Base-by-base conservation (phyloP, 2,888 invertebrate genomes). In the Axea sp. region DNA sequence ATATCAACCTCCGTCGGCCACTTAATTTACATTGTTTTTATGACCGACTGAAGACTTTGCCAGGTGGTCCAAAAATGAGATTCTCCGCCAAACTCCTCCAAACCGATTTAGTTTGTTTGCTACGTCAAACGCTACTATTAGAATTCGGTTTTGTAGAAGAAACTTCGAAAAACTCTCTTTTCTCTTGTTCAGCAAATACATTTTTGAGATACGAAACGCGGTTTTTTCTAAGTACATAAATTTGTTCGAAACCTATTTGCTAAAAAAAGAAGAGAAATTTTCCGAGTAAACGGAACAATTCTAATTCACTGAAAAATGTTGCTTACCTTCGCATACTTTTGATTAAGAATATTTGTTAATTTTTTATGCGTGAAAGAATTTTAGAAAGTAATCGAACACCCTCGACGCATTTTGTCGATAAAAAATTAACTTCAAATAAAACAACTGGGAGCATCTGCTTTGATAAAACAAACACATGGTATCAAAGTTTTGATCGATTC, bases 21-120 rank as follows among this genome's bases (percentile, higher is more conserved):
- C 47, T 57, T 67, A 47, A 67, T 67, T 67, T 49, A 47, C 59
- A 68, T 68, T 59, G 59, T 59, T 59, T 68, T 68, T 68, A 68
- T 68, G 68, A 68, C 67, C 17, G 39, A 19, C 2, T 30, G 31
- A 26, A 22, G 19, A 7, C 39, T 31, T n/a, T 17, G 57, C 68
- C 67, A 67, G 67, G 41, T 67, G 67, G 57, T 57, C 47, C 39
- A 5, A 4, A 7, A 57, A 49, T 47, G 15, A 49, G 39, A n/a
- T n/a, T n/a, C 51, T 55, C 55, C 55, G 45, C 37, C 43, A 37
- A 37, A 47, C 60, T 60, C 35, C 47, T 47, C 39, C 15, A 22
- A 37, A 60, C 45, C 47, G 26, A 60, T 45, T 35, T 41, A 45
- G 59, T 59, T 45, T 35, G 33, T 35, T 57, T 31, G 57, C 41